Base-by-base conservation (phyloP, 1,140 invertebrate species). In the Telenomus remus region DNA sequence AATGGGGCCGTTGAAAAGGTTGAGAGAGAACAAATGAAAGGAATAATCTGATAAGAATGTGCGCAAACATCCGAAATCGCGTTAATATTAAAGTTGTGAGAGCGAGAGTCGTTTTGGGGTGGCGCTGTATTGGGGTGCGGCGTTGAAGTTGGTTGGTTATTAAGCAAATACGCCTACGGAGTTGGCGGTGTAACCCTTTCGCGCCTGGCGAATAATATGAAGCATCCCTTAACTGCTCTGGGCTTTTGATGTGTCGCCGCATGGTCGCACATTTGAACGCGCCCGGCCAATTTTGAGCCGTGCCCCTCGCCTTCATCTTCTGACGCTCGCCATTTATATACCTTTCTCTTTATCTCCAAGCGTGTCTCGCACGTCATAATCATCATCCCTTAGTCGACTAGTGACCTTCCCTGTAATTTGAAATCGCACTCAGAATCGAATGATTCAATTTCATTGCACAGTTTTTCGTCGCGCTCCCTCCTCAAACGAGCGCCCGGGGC, bases 221-320 rank as follows among this genome's bases (percentile, higher is more conserved):
- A 60, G 65, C 70, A 55, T 44, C 76, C 69, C 73, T 79, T 53
- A 73, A 71, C 59, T 51, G 59, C 56, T 51, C 15, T n/a, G 64
- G 5, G 66, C 79, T 73, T 82, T 81, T 82, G 81, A 82, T 82
- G 71, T 82, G 78, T 72, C 76, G 51, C 48, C 80, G 74, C 78
- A 72, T 77, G 68, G 69, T 42, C 75, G 73, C 73, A 57, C 78
- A 64, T 76, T 79, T 73, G 27, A 72, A 73, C 74, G 66, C 55
- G 59, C 70, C 50, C 60, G 70, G 56, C 73, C 69, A 80, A 77
- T 79, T 81, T n/a, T 76, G 27, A 77, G 66, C 55, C 37, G 27
- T 13, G 35, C 43, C 46, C 51, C 50, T 33, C 55, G 37, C 12
- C 44, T 33, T 14, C 50, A 11, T 46, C 42, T 46, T 33, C 9